A percentile compares a stretch with the other conserved stretches of the same genome.
Evolutionary conservation across 2,113 vertebrate species (phyloP).

Genomic region (Rallus limicola): DNA sequence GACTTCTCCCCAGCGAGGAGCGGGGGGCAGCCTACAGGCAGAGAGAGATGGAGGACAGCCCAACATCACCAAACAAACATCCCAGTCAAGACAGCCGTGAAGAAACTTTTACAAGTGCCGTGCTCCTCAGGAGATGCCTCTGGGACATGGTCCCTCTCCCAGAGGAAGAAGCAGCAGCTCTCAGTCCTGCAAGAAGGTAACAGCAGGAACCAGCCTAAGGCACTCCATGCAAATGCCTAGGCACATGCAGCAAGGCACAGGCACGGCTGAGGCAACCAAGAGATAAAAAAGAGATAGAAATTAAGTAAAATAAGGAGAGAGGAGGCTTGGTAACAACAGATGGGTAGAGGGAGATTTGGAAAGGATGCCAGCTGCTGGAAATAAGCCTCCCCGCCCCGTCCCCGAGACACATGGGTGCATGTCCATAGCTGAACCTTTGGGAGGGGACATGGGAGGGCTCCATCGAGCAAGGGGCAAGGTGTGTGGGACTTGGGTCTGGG

Average conservation of each 20-base stretch:
- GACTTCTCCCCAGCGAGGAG: too few species aligned
- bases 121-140: not conserved
- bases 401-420: not conserved
- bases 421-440: not conserved
- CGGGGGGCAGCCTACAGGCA: not conserved
- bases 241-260: not conserved
- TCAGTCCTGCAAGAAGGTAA: not conserved
- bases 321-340: slow-evolving; percentile 50
- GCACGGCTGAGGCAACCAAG: not conserved
- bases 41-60: not conserved
- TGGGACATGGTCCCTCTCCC: not conserved
- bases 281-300: slow-evolving; percentile 49
- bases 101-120: not conserved
- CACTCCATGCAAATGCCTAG: slow-evolving; percentile 1
- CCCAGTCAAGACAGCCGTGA: not conserved
- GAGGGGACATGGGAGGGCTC: not conserved
- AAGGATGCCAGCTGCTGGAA: slow-evolving; percentile 55
- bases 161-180: not conserved
- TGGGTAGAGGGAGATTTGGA: slow-evolving; percentile 40
- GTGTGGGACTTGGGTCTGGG: accelerated
- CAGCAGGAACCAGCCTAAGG: not conserved
- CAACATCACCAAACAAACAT: not conserved
- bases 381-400: not conserved
- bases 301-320: slow-evolving; percentile 50
- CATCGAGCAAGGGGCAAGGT: accelerated